These are phyloP conservation scores for Nyctibius grandis DNA, from an alignment of 2,797 vertebrate genomes.

Conservation along the genomic window DNA sequence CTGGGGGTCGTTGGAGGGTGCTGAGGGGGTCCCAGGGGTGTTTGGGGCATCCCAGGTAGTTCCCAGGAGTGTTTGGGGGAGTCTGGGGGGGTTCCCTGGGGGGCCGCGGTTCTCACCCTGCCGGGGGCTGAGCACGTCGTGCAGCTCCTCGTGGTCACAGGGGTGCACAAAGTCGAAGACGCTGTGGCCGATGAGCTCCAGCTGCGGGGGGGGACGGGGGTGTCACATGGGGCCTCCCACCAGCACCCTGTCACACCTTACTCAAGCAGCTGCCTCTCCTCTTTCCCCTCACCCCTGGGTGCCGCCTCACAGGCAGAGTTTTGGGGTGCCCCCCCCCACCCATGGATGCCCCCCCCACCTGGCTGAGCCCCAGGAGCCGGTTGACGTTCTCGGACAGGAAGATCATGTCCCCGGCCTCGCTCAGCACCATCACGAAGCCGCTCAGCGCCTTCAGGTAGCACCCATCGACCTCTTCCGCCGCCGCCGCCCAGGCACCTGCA, in stretches of 20 bases:
- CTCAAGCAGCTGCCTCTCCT: too few species aligned
- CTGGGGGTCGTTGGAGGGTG: too few species aligned
- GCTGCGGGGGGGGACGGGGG: slow-evolving; percentile 40
- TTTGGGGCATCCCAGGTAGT: too few species aligned
- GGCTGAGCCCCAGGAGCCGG: not conserved
- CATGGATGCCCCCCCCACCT: not conserved
- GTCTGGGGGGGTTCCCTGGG: too few species aligned
- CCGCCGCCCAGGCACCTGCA: not conserved
- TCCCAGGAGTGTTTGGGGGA: too few species aligned
- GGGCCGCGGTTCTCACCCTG: not conserved
- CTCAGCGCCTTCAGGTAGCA: not conserved
- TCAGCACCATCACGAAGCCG: not conserved
- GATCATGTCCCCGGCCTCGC: not conserved
- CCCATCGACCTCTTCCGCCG: not conserved
- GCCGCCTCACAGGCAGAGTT: too few species aligned
- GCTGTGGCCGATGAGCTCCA: slow-evolving; percentile 88
- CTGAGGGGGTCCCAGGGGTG: not conserved
- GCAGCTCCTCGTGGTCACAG: slow-evolving; percentile 69
- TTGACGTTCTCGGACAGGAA: not conserved
- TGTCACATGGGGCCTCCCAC: not conserved
- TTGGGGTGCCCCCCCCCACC: not conserved
- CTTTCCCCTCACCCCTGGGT: not conserved
- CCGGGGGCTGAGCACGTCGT: slow-evolving; percentile 75
- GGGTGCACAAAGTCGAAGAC: slow-evolving; percentile 79
- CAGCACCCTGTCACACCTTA: too few species aligned